A percentile compares a stretch with the other conserved stretches of the same genome.
phyloP scores from a whole-genome alignment of 2,888 invertebrate genomes.

The Rugalucina vietnamica region DNA sequence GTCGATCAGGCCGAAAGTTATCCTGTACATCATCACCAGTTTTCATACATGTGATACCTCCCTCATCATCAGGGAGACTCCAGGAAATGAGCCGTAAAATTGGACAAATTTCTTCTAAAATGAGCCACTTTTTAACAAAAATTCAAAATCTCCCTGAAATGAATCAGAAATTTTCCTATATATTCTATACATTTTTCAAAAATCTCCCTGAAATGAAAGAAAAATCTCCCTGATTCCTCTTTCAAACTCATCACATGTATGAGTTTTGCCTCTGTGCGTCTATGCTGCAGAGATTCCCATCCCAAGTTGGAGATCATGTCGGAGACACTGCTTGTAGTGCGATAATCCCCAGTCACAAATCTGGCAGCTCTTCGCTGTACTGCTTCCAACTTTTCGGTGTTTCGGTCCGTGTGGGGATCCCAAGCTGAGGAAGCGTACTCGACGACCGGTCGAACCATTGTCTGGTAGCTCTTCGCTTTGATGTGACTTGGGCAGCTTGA shows the following conservation, averaged over 20 bases:
- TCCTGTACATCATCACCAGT: neutral
- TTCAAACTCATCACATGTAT: too few relatives aligned
- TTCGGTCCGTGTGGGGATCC: conserved; percentile 3
- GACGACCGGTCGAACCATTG: neutral
- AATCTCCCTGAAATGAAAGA: too few relatives aligned
- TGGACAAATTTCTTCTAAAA: too few relatives aligned
- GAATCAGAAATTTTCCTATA: too few relatives aligned
- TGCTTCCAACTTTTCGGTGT: conserved; percentile 15
- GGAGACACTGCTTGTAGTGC: conserved; percentile 27
- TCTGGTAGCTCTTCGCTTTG: conserved; percentile 21
- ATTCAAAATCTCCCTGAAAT: too few relatives aligned
- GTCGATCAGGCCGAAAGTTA: neutral
- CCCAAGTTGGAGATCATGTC: conserved; percentile 2
- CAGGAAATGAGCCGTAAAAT: too few relatives aligned
- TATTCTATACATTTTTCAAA: too few relatives aligned
- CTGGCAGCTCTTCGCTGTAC: conserved; percentile 24
- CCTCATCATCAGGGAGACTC: too few relatives aligned
- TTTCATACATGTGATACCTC: too few relatives aligned
- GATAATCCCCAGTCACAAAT: conserved; percentile 31
- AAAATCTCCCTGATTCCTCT: too few relatives aligned
- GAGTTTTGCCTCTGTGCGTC: too few relatives aligned
- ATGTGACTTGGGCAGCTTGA: neutral
- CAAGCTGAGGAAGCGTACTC: conserved; percentile 17
- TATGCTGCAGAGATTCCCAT: neutral
- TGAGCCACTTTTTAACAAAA: too few relatives aligned